These are phyloP conservation scores for Macrotus californicus DNA, from an alignment of 2,113 vertebrate species.

Conservation along the genomic window DNA sequence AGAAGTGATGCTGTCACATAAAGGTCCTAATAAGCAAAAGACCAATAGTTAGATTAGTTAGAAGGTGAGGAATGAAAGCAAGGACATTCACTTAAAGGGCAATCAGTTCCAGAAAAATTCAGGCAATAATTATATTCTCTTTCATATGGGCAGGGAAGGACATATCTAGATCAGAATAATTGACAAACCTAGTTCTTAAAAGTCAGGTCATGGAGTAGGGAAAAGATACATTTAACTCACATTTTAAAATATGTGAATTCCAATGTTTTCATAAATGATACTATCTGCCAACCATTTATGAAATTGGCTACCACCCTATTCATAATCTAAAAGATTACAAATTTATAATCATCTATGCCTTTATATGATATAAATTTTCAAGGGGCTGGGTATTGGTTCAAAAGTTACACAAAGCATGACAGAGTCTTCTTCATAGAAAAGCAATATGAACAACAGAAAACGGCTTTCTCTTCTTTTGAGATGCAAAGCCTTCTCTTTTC, in stretches of 20 bases:
- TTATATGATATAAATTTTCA: background rate
- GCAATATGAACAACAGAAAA: background rate
- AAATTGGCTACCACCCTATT: background rate
- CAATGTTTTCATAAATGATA: background rate
- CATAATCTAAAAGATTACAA: too few species aligned
- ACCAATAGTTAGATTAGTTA: background rate
- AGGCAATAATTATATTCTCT: background rate
- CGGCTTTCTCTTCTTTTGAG: background rate
- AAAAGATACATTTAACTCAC: background rate
- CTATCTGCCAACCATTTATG: background rate
- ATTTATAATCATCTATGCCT: background rate
- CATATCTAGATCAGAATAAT: background rate
- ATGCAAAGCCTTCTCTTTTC: background rate
- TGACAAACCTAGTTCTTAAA: background rate
- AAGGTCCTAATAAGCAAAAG: background rate
- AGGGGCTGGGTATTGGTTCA: background rate
- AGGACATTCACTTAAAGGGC: background rate
- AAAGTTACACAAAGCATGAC: background rate
- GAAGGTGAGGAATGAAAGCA: background rate
- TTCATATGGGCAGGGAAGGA: background rate
- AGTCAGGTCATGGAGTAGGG: background rate
- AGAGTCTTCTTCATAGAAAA: background rate
- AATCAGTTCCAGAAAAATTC: background rate
- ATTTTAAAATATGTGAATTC: conserved; percentile 3
- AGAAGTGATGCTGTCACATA: background rate